Evolutionary conservation across 2,113 vertebrate genomes (phyloP), one percentile per base, ranked within the genome.

Genomic region (Nibea albiflora): DNA sequence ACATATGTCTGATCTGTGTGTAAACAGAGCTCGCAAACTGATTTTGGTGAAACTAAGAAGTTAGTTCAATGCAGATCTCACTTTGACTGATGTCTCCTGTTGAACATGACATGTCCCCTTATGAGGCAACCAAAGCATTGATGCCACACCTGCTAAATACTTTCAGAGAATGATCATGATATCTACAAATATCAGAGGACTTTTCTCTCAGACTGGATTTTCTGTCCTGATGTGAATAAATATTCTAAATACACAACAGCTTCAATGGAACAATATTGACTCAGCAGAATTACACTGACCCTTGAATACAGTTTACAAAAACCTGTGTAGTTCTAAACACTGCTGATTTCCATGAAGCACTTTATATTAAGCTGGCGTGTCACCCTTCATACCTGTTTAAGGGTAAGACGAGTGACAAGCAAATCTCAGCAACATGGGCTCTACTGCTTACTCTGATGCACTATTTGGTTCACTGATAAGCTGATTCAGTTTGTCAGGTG

Each of bases 401-500:
- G 70, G 46, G 57, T 22, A 35, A n/a, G 60, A 66, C 14, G 24
- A 53, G 52, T 65, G 84, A 86, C 70, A 86, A 58, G 64, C 22
- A 42, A 66, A 82, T 70, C 52, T 73, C 53, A 5, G 69, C 64
- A 71, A 53, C 46, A 42, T 46, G 52, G 46, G 54, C 35, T 64
- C 58, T 1, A 5, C 61, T 50, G 57, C 53, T 46, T 19, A 22
- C 22, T 62, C 28, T 52, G 50, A 74, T 50, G 46, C 47, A 20
- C 47, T 22, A 62, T 62, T 76, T 19, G 60, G 1, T 67, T 35
- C 68, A 14, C 47, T 22, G 63, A 28, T 78, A 50, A 74, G 39
- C 60, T 74, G 57, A 70, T 86, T 67, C 69, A 65, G 52, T 82
- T 69, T 78, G 79, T 70, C 79, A 82, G 75, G 11, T 44, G 84